Percentiles rank a stretch among this genome's conserved stretches.
Evolutionary conservation across 2,888 invertebrate genomes (phyloP).

Genomic region (Apamea sordens): DNA sequence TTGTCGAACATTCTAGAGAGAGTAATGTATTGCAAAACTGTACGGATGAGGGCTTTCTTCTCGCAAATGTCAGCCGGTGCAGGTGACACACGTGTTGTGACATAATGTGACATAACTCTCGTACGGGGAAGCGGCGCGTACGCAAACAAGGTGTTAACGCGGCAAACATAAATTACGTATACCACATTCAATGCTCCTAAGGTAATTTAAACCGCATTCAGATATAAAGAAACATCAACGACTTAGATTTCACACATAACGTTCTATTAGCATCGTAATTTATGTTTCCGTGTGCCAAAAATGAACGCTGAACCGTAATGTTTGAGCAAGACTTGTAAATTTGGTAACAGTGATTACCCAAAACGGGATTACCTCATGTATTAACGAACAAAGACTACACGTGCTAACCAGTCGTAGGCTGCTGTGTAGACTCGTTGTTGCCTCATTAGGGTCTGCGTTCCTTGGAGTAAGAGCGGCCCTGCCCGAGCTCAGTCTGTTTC

Average conservation of each 20-base stretch:
- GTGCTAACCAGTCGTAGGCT: slow-evolving; percentile 60
- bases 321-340: slow-evolving; percentile 54
- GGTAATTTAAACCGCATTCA: slow-evolving; percentile 33
- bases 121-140: slow-evolving; percentile 57
- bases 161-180: slow-evolving; percentile 52
- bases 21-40: slow-evolving; percentile 70
- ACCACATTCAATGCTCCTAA: slow-evolving; percentile 21
- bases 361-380: slow-evolving; percentile 42
- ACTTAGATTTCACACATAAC: slow-evolving; percentile 38
- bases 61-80: slow-evolving; percentile 83
- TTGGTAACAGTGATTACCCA: slow-evolving; percentile 43
- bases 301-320: slow-evolving; percentile 23
- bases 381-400: slow-evolving; percentile 62
- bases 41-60: slow-evolving; percentile 72
- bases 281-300: slow-evolving; percentile 44
- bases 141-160: slow-evolving; percentile 64
- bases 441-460: slow-evolving; percentile 77
- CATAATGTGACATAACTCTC: slow-evolving; percentile 76
- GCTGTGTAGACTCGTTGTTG: slow-evolving; percentile 38
- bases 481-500: slow-evolving; percentile 79
- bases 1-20: slow-evolving; percentile 29
- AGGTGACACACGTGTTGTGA: slow-evolving; percentile 74
- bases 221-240: slow-evolving; percentile 28
- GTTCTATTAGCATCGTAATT: slow-evolving; percentile 23
- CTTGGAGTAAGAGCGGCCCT: slow-evolving; percentile 85